Conservation (phyloP, 2,113 vertebrate genomes). For the Polyodon spathula region DNA sequence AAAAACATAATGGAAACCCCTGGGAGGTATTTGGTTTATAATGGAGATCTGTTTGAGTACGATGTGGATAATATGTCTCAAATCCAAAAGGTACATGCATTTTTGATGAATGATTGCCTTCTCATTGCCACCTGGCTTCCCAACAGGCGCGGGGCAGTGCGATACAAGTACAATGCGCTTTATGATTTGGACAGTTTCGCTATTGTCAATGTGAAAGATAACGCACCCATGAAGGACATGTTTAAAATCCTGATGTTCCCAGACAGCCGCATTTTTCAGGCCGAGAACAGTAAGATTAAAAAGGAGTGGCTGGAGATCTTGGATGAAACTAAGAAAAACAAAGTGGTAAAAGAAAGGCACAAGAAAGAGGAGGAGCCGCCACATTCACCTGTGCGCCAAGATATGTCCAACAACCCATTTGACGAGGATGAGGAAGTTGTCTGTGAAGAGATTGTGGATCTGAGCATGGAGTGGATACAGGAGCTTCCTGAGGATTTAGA, state of each 20-base stretch:
- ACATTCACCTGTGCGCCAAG: conserved; percentile 33
- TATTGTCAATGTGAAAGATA: conserved; percentile 94
- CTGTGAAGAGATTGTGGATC: conserved; percentile 65
- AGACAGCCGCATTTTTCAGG: conserved; percentile 91
- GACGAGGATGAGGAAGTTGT: conserved; percentile 51
- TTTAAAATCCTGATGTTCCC: conserved; percentile 98
- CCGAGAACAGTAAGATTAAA: conserved; percentile 96
- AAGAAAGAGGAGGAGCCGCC: conserved; percentile 75
- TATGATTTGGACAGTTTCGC: conserved; percentile 88
- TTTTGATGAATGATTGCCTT: conserved; percentile 95
- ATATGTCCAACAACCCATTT: conserved; percentile 74
- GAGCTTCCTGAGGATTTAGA: conserved; percentile 92
- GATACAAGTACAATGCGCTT: conserved; percentile 83
- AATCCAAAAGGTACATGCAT: conserved; percentile 88
- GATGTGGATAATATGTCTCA: conserved; percentile 90
- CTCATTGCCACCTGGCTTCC: conserved; percentile 84
- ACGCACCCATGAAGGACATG: conserved; percentile 98
- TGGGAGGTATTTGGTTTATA: conserved; percentile 88
- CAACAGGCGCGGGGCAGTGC: conserved; percentile 72
- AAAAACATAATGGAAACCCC: conserved; percentile 89
- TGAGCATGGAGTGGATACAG: conserved; percentile 88
- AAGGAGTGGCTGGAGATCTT: conserved; percentile 96
- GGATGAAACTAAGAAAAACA: conserved; percentile 86
- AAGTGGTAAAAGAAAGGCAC: conserved; percentile 67
- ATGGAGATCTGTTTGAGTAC: conserved; percentile 90